Evolutionary conservation across 2,888 invertebrate genomes (phyloP).

Genomic region (Eretmocerus hayati): DNA sequence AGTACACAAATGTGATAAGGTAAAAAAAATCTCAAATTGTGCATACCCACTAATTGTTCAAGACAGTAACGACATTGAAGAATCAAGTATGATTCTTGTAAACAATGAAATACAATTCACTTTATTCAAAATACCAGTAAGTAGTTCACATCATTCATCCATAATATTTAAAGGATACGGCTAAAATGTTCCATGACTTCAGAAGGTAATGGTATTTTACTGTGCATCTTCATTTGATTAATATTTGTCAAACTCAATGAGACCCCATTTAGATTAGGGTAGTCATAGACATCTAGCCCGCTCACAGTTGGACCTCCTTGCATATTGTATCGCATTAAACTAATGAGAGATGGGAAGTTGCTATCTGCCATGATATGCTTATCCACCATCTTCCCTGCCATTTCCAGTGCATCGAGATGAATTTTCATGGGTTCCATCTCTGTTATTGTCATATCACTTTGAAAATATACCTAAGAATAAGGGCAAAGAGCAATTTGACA

Average conservation of each 20-base stretch:
- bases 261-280: slow-evolving; percentile 70
- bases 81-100: too few species aligned
- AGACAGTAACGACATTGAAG: too few species aligned
- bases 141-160: too few species aligned
- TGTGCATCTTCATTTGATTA: slow-evolving; percentile 71
- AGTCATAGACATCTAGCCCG: slow-evolving; percentile 85
- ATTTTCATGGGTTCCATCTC: slow-evolving; percentile 45
- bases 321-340: slow-evolving; percentile 50
- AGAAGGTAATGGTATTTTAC: slow-evolving; percentile 82
- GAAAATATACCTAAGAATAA: not conserved
- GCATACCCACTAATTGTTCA: not conserved
- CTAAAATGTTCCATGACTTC: slow-evolving; percentile 93
- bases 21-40: slow-evolving; percentile 1
- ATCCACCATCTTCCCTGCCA: slow-evolving; percentile 75
- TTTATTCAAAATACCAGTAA: too few species aligned
- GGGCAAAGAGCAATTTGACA: not conserved
- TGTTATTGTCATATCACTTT: not conserved
- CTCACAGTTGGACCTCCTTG: slow-evolving; percentile 72
- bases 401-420: slow-evolving; percentile 60
- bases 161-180: slow-evolving; percentile 78
- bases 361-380: slow-evolving; percentile 64
- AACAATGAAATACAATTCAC: too few species aligned
- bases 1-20: not conserved
- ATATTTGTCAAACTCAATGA: slow-evolving; percentile 61
- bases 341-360: slow-evolving; percentile 64